Base-by-base conservation (phyloP, 2,797 vertebrate species). In the Craterocephalus amniculus region DNA sequence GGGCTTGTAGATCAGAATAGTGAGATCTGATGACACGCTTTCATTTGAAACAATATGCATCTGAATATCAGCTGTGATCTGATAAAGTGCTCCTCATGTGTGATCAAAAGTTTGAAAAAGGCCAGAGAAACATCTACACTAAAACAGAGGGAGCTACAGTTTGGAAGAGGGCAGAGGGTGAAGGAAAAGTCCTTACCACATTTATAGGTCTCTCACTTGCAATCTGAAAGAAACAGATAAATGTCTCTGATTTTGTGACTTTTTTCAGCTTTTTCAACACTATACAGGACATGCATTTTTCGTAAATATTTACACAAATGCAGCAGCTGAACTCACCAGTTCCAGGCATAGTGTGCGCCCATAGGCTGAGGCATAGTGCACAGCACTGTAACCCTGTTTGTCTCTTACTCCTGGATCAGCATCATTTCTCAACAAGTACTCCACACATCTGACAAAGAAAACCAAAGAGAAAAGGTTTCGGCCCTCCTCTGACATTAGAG, bases 361-460 rank as follows among this genome's bases (percentile, higher is more conserved):
- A 0, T 97, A 97, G 13, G 97, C 97, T 48, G 97, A 96, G 69
- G 97, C 97, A 38, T 98, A 99, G 90, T 99, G 97, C 83, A 99
- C 96, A 3, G 97, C 95, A 51, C 95, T 98, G 89, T 96, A 98
- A 78, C 98, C 98, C 91, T 97, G 96, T 73, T 95, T 95, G 91
- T 99, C 98, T 68, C 96, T 94, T 83, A 97, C 95, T 79, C 95
- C 96, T 1, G 97, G 96, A 91, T 98, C 96, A 63, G 97, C 97
- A 69, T 98, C 96, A 2, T 98, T 99, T 90, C 97, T 95, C 85
- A 99, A 58, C 86, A 99, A 92, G 83, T 98, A 99, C 92, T 98
- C 97, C 92, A 99, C 95, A 94, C 97, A 98, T 92, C 98, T 99
- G 78, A 31, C 32, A 67, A 52, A 63, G 13, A 52, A 63, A 11